These are phyloP conservation scores for Drosophila paramelanica DNA, from an alignment of 2,888 invertebrate species.

Conservation along the genomic window DNA sequence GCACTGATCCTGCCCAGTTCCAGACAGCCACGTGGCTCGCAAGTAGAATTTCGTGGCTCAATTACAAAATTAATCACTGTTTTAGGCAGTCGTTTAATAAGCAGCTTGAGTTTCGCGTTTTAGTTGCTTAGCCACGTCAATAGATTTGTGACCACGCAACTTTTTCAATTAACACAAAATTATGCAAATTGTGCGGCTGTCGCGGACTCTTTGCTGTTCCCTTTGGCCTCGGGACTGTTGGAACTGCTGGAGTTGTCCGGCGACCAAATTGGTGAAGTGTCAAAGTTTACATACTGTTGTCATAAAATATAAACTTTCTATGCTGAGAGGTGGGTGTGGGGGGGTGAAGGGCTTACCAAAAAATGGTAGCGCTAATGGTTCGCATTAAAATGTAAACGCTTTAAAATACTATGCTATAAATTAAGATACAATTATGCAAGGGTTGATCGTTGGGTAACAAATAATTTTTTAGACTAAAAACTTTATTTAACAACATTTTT, in stretches of 20 bases:
- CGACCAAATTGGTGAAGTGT: conserved; percentile 10
- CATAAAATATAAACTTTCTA: conserved; percentile 40
- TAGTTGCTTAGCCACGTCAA: conserved; percentile 23
- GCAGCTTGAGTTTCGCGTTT: conserved; percentile 44
- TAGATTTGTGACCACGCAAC: conserved; percentile 57
- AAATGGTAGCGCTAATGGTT: conserved; percentile 11
- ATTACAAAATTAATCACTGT: conserved; percentile 69
- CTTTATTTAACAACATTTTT: too few relatives aligned
- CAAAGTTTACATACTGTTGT: conserved; percentile 29
- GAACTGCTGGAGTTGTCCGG: conserved; percentile 33
- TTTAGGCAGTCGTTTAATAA: conserved; percentile 63
- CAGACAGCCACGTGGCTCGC: neutral
- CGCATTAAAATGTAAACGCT: conserved; percentile 17
- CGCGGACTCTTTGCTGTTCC: conserved; percentile 23
- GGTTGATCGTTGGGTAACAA: conserved; percentile 15
- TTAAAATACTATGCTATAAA: conserved; percentile 8
- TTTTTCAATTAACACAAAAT: conserved; percentile 77
- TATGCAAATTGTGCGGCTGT: conserved; percentile 69
- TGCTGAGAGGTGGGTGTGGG: conserved; percentile 10
- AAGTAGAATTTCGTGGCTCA: conserved; percentile 31
- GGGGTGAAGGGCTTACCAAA: neutral
- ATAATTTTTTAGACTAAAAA: neutral
- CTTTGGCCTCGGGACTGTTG: neutral
- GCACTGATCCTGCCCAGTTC: conserved; percentile 21
- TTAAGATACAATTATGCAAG: conserved; percentile 9